These are phyloP conservation scores for Melanostoma mellinum DNA, from an alignment of 2,888 invertebrate genomes.

Conservation along the genomic window DNA sequence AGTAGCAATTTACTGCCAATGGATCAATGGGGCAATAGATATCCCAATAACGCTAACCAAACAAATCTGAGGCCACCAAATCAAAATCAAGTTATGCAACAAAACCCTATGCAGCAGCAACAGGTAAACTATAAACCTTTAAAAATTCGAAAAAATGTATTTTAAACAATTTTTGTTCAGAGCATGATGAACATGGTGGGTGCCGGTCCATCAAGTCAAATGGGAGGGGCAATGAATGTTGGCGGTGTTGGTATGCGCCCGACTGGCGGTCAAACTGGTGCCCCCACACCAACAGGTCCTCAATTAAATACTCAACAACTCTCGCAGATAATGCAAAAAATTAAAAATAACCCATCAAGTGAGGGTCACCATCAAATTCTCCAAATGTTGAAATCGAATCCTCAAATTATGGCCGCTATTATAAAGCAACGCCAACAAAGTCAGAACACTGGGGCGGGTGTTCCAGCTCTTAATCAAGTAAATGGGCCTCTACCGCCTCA, in stretches of 20 bases:
- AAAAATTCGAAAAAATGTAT: not conserved
- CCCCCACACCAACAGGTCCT: conserved; percentile 78
- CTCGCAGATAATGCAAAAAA: conserved; percentile 93
- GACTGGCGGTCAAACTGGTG: conserved; percentile 66
- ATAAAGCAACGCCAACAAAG: conserved; percentile 91
- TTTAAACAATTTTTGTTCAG: conserved; percentile 65
- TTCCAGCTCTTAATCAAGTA: conserved; percentile 76
- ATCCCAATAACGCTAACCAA: conserved; percentile 81
- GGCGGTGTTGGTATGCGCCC: conserved; percentile 74
- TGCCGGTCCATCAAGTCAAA: conserved; percentile 78
- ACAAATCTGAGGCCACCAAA: conserved; percentile 82
- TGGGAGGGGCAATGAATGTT: conserved; percentile 75
- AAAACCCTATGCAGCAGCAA: conserved; percentile 80
- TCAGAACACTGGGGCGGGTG: conserved; percentile 78
- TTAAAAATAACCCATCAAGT: conserved; percentile 93
- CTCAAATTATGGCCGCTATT: conserved; percentile 97
- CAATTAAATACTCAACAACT: conserved; percentile 85
- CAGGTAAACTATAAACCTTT: conserved; percentile 73
- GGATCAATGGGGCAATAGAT: conserved; percentile 84
- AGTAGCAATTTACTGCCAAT: conserved; percentile 83
- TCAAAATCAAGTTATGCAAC: conserved; percentile 83
- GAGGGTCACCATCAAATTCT: conserved; percentile 96
- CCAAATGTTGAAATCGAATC: conserved; percentile 95
- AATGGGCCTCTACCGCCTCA: conserved; percentile 78
- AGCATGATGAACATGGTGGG: conserved; percentile 81